Evolutionary conservation across 2,888 invertebrate species (phyloP).

Genomic region (Blastobasis lacticolella): DNA sequence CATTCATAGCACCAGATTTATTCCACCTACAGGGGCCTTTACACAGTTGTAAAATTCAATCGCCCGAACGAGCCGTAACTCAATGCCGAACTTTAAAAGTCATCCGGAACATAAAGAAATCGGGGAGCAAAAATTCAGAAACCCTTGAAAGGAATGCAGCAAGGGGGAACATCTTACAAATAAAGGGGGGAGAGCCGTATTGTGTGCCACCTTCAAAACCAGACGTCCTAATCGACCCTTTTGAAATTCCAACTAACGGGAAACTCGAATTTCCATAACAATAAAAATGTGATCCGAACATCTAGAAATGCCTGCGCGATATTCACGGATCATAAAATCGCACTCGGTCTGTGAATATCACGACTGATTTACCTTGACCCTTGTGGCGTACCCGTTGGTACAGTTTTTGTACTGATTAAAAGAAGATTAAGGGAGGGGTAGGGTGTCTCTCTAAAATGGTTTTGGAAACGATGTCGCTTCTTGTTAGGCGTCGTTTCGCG

Average conservation of each 20-base stretch:
- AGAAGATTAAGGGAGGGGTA: slow-evolving; percentile 25
- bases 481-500: slow-evolving; percentile 45
- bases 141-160: slow-evolving; percentile 47
- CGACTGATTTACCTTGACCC: slow-evolving; percentile 58
- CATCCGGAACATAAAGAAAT: slow-evolving; percentile 43
- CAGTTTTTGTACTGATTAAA: slow-evolving; percentile 27
- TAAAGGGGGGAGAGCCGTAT: slow-evolving; percentile 52
- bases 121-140: slow-evolving; percentile 43
- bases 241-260: slow-evolving; percentile 72
- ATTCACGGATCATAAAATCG: slow-evolving; percentile 74
- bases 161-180: slow-evolving; percentile 55
- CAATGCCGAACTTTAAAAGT: slow-evolving; percentile 55
- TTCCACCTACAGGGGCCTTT: not conserved
- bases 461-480: slow-evolving; percentile 35
- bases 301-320: slow-evolving; percentile 71
- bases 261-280: slow-evolving; percentile 74
- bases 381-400: slow-evolving; percentile 27
- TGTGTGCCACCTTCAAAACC: slow-evolving; percentile 70
- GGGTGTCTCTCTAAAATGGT: slow-evolving; percentile 51
- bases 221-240: slow-evolving; percentile 73
- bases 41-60: slow-evolving; percentile 37
- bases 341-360: slow-evolving; percentile 51
- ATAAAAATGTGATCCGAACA: slow-evolving; percentile 73
- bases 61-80: slow-evolving; percentile 49
- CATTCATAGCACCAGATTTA: no score